Evolutionary conservation across 2,888 invertebrate genomes (phyloP).

Genomic region (Mellilla xanthometata): DNA sequence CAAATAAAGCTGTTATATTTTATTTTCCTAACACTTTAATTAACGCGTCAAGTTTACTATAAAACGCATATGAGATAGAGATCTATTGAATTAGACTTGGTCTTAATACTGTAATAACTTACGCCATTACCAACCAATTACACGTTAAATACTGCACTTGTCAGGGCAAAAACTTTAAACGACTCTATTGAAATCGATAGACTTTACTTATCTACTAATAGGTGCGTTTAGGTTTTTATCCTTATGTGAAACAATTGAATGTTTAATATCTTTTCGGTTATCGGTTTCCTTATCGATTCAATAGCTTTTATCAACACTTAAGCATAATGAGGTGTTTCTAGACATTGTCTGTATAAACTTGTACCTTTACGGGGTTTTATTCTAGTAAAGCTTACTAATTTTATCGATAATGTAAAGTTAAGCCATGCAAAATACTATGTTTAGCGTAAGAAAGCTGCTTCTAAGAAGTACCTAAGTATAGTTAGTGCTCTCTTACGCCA

Average conservation of each 20-base stretch:
- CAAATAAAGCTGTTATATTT: no score
- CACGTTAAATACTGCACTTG: slow-evolving; percentile 37
- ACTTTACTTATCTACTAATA: slow-evolving; percentile 21
- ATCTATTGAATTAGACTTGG: slow-evolving; percentile 40
- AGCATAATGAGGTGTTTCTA: no score
- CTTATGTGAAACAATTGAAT: slow-evolving; percentile 21
- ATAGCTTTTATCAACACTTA: neutral
- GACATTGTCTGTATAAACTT: no score
- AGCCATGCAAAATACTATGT: no score
- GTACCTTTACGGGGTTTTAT: no score
- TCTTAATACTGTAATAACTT: slow-evolving; percentile 40
- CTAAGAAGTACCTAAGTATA: neutral
- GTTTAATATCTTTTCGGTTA: slow-evolving; percentile 3
- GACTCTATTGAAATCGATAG: slow-evolving; percentile 61
- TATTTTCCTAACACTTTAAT: no score
- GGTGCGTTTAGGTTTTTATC: slow-evolving; percentile 53
- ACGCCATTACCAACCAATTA: slow-evolving; percentile 61
- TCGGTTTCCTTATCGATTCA: neutral
- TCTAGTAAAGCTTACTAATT: no score
- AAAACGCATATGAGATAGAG: slow-evolving; percentile 51
- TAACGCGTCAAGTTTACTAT: slow-evolving; percentile 28
- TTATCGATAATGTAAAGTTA: no score
- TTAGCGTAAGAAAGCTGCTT: neutral
- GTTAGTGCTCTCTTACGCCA: neutral
- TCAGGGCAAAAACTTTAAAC: slow-evolving; percentile 41